Evolutionary conservation across 2,113 vertebrate genomes (phyloP).

Genomic region (Cyprinodon variegatus): DNA sequence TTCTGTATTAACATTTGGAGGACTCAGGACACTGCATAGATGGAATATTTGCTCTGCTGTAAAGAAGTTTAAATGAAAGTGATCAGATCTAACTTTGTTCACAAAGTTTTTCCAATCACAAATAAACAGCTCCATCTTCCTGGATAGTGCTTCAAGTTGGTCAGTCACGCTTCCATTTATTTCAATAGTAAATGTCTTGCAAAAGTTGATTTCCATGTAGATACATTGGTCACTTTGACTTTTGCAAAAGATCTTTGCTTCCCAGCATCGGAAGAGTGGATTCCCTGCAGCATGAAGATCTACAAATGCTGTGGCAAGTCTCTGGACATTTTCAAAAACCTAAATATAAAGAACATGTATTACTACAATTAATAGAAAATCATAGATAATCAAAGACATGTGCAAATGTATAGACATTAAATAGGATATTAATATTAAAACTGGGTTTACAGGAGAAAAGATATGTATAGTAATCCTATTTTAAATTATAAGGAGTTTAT

Average conservation of each 20-base stretch:
- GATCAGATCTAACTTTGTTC: conserved; percentile 75
- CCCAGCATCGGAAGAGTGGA: conserved; percentile 89
- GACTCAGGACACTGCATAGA: conserved; percentile 82
- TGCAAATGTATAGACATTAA: background rate
- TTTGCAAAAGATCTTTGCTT: conserved; percentile 50
- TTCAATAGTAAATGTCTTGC: background rate
- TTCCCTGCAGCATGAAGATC: conserved; percentile 88
- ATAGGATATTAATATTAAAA: too few species aligned
- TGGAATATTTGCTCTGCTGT: conserved; percentile 91
- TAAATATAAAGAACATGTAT: conserved; percentile 49
- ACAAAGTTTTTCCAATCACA: conserved; percentile 84
- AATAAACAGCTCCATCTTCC: conserved; percentile 87
- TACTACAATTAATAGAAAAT: background rate
- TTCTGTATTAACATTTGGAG: conserved; percentile 24
- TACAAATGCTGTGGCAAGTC: conserved; percentile 87
- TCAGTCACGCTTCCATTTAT: background rate
- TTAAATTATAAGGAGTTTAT: too few species aligned
- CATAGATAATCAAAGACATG: background rate
- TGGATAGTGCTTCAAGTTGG: conserved; percentile 85
- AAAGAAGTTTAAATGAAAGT: conserved; percentile 93
- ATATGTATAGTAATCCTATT: too few species aligned
- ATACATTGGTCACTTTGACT: conserved; percentile 70
- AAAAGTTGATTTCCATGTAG: conserved; percentile 82
- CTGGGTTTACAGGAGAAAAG: too few species aligned
- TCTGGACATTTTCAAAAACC: conserved; percentile 88